These are phyloP conservation scores for Melanargia galathea DNA, from an alignment of 2,888 invertebrate species.

Conservation along the genomic window DNA sequence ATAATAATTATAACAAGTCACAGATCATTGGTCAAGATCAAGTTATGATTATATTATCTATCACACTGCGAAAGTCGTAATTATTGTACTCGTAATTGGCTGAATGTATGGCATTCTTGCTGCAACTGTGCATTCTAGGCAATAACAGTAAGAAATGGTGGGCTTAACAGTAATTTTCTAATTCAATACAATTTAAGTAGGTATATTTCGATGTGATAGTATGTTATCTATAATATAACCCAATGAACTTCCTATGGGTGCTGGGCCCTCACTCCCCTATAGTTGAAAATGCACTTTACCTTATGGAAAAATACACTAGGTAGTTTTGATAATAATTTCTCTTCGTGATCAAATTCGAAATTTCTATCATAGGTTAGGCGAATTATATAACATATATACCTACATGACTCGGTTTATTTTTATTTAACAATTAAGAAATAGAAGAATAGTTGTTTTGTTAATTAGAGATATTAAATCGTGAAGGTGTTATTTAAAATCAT, in stretches of 20 bases:
- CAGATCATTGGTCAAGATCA: too few relatives aligned
- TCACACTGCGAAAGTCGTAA: too few relatives aligned
- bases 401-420: slow-evolving; percentile 59
- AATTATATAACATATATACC: slow-evolving; percentile 72
- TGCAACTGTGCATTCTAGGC: too few relatives aligned
- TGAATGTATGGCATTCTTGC: too few relatives aligned
- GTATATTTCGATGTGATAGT: neutral
- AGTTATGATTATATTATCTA: too few relatives aligned
- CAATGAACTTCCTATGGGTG: neutral
- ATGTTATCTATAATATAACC: neutral
- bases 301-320: slow-evolving; percentile 75
- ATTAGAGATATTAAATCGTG: slow-evolving; percentile 52
- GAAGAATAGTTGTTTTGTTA: slow-evolving; percentile 50
- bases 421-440: slow-evolving; percentile 56
- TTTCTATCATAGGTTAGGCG: slow-evolving; percentile 81
- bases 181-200: neutral
- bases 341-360: slow-evolving; percentile 80
- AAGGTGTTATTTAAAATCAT: slow-evolving; percentile 47
- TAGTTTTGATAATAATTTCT: slow-evolving; percentile 81
- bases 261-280: slow-evolving; percentile 57
- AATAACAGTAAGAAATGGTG: too few relatives aligned
- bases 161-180: too few relatives aligned
- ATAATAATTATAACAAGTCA: too few relatives aligned
- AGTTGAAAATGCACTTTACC: slow-evolving; percentile 76
- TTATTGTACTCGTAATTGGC: too few relatives aligned